Evolutionary conservation across 2,888 invertebrate genomes (phyloP), one percentile per base, ranked within the genome.

Genomic region (Agrilus biguttatus): DNA sequence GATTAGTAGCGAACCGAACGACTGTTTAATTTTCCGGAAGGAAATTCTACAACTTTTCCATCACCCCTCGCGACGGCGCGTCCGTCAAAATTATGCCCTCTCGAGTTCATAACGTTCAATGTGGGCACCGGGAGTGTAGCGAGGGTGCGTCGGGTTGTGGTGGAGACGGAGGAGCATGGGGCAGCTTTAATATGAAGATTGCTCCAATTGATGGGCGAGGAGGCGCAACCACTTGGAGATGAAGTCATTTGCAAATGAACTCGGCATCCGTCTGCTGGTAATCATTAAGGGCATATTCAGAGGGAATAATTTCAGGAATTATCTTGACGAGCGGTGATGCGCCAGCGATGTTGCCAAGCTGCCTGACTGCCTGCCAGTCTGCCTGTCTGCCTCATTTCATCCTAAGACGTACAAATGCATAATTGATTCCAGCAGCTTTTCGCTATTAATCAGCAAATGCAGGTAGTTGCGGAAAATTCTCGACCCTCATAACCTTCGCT

Each of bases 221-320:
- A 49, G 51, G 28, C 28, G 28, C 28, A 28, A 28, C 28, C 46
- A 48, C 50, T 51, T 53, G 55, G 57, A 61, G 59, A 61, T 62
- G 61, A 63, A 65, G 61, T 63, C 62, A 63, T 65, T 64, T 65
- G 65, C 65, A 65, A 65, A 65, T 65, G 65, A 64, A 63, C 65
- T 63, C 61, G 59, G 58, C 58, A 56, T 60, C 59, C 55, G 58
- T 56, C 58, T 59, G 59, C 58, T 59, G 59, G 59, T 58, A 62
- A 62, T 63, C 63, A 63, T 63, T 62, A 61, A 62, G 62, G 62
- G 60, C 63, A 65, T 64, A 65, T 65, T 65, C 65, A 62, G 57
- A 51, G 58, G 60, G 62, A 61, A 65, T 63, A 62, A 65, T 65
- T 64, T 59, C 59, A 49, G 58, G 56, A 61, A 62, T 63, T 60